Percentiles rank a stretch among this genome's conserved stretches.
These are phyloP conservation scores for Brachystomella parvula DNA, from an alignment of 1,140 invertebrate species.

Conservation along the genomic window DNA sequence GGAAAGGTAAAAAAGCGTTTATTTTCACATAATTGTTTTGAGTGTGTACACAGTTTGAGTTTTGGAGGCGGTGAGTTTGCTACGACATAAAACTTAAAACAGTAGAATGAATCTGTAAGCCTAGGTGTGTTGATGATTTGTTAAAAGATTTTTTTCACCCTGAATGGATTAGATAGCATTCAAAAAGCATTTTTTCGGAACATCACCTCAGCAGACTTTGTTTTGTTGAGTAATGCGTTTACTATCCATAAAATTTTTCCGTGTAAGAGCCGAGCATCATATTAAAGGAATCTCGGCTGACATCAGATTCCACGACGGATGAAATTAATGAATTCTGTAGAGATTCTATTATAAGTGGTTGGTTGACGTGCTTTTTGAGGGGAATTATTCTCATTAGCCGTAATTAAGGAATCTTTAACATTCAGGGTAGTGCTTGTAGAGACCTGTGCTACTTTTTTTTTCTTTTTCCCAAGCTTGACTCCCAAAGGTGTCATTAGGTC, in stretches of 20 bases:
- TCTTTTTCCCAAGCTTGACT: no score
- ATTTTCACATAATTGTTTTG: no score
- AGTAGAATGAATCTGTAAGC: neutral
- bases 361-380: neutral
- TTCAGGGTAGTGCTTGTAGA: neutral
- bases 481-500: neutral
- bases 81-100: neutral
- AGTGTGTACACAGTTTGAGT: no score
- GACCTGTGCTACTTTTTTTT: neutral
- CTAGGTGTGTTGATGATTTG: neutral
- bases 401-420: neutral
- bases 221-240: slow-evolving; percentile 13
- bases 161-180: neutral
- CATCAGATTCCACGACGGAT: neutral
- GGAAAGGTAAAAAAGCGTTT: no score
- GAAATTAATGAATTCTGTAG: neutral
- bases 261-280: slow-evolving; percentile 8
- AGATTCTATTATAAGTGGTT: neutral
- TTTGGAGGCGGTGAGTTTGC: no score
- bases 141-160: neutral
- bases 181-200: neutral
- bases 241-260: slow-evolving; percentile 29
- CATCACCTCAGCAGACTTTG: neutral
- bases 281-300: neutral
- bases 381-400: neutral